Conservation (phyloP, 1,140 invertebrate species). For the Campodea augens region DNA sequence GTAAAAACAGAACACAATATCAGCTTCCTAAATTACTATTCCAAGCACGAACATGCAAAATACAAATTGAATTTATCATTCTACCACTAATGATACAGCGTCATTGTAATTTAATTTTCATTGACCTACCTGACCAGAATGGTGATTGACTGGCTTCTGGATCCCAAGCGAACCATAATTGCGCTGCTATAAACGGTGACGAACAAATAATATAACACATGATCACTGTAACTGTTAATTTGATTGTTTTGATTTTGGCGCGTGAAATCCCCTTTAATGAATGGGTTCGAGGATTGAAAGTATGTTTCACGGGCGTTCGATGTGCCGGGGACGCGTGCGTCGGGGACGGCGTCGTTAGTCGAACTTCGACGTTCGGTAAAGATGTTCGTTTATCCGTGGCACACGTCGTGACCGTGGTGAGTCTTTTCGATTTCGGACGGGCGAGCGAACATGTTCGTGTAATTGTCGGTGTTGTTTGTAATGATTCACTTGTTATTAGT, state of each 20-base stretch:
- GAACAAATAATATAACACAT: slow-evolving; percentile 49
- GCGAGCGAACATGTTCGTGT: background rate
- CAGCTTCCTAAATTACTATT: too few species aligned
- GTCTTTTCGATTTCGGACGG: slow-evolving; percentile 18
- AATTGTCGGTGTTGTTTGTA: background rate
- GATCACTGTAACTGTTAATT: slow-evolving; percentile 53
- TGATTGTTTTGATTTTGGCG: slow-evolving; percentile 55
- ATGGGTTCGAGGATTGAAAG: slow-evolving; percentile 12
- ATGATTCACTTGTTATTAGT: background rate
- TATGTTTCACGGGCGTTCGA: background rate
- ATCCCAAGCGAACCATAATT: slow-evolving; percentile 37
- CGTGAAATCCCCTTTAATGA: slow-evolving; percentile 31
- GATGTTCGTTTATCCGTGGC: slow-evolving; percentile 14
- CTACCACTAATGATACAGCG: background rate
- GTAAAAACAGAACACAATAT: too few species aligned
- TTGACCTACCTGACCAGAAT: slow-evolving; percentile 34
- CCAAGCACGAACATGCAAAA: slow-evolving; percentile 1
- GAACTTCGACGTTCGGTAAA: slow-evolving; percentile 9
- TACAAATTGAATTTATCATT: background rate
- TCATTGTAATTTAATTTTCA: too few species aligned
- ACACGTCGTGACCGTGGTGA: slow-evolving; percentile 22
- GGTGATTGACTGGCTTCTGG: slow-evolving; percentile 25
- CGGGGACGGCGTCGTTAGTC: background rate
- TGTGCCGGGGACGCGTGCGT: background rate
- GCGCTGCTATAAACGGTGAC: slow-evolving; percentile 43